A percentile compares a stretch with the other conserved stretches of the same genome.
These are phyloP conservation scores for Brachionus plicatilis DNA, from an alignment of 1,140 invertebrate species.

Conservation along the genomic window DNA sequence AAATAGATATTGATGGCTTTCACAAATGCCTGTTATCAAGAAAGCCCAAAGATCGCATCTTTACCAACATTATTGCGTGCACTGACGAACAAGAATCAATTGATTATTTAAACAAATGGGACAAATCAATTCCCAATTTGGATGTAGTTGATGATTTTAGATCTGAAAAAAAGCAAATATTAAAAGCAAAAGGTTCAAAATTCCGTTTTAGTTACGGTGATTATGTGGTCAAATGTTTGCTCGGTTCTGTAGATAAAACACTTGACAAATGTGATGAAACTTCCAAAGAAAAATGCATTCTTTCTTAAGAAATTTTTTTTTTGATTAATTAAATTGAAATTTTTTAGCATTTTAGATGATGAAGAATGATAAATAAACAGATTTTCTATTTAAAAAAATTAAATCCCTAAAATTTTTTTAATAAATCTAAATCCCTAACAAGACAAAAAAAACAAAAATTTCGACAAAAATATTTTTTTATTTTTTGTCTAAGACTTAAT, in stretches of 20 bases:
- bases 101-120: conserved; percentile 38
- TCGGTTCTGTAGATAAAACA: neutral
- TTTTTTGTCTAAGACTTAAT: no score
- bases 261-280: conserved; percentile 24
- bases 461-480: no score
- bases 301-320: neutral
- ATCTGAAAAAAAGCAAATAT: conserved; percentile 30
- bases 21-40: neutral
- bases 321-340: neutral
- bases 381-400: no score
- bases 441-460: no score
- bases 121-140: neutral
- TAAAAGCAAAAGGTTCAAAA: neutral
- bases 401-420: no score
- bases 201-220: conserved; percentile 22
- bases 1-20: conserved; percentile 15
- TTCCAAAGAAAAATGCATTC: neutral
- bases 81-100: conserved; percentile 25
- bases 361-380: no score
- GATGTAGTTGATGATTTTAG: conserved; percentile 38
- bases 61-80: neutral
- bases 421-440: no score
- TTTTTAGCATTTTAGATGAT: neutral
- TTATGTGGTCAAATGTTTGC: conserved; percentile 38
- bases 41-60: neutral